phyloP scores from a whole-genome alignment of 2,888 invertebrate genomes.

The Aphidoletes aphidimyza region DNA sequence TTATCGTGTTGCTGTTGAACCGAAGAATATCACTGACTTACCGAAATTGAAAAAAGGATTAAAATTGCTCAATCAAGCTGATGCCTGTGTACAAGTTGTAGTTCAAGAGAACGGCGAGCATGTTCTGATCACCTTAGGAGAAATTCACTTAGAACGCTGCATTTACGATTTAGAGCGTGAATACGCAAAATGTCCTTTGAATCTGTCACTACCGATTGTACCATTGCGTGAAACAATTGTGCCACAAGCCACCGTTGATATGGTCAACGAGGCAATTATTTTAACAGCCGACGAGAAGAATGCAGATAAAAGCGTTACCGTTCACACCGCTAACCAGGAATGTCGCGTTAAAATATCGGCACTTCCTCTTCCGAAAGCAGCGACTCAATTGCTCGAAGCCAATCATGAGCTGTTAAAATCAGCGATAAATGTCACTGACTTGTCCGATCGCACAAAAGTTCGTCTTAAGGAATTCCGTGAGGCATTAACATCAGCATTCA shows the following conservation, averaged over 20 bases:
- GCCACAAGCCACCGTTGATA: constrained; percentile 80
- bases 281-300: constrained; percentile 64
- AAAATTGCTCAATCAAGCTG: constrained; percentile 85
- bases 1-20: constrained; percentile 92
- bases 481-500: not conserved
- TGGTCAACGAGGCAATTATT: constrained; percentile 86
- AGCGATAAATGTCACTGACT: constrained; percentile 44
- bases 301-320: constrained; percentile 69
- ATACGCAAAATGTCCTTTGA: constrained; percentile 87
- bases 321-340: constrained; percentile 78
- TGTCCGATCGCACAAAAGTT: constrained; percentile 55
- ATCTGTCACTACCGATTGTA: constrained; percentile 94
- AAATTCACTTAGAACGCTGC: constrained; percentile 96
- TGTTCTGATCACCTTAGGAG: constrained; percentile 93
- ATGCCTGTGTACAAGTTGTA: constrained; percentile 90
- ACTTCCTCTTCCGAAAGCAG: constrained; percentile 77
- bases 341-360: constrained; percentile 80
- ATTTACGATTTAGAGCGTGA: constrained; percentile 86
- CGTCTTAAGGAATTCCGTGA: constrained; percentile 58
- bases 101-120: constrained; percentile 95
- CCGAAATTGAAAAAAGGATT: constrained; percentile 79
- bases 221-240: constrained; percentile 95
- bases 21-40: constrained; percentile 82
- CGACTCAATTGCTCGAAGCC: constrained; percentile 77
- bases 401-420: constrained; percentile 73